phyloP scores from a whole-genome alignment of 37 sponge, comb jelly and placozoan genomes.

The Bolinopsis microptera region DNA sequence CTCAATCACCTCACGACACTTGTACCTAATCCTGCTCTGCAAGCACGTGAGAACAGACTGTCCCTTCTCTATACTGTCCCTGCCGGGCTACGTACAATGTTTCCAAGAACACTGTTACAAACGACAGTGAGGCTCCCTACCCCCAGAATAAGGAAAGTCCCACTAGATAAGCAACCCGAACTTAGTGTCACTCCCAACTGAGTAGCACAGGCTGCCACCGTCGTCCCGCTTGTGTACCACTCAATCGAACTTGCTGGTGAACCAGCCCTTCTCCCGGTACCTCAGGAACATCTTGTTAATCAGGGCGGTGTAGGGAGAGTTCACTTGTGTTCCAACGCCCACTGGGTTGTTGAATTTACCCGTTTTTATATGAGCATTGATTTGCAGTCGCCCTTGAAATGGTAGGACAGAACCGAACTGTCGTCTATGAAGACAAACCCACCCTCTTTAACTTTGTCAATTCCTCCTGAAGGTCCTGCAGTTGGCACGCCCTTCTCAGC shows the following conservation, averaged over 20 bases:
- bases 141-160: neutral
- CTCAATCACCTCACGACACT: neutral
- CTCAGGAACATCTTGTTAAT: neutral
- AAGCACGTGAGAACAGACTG: neutral
- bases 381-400: neutral
- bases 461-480: neutral
- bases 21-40: neutral
- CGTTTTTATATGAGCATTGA: neutral
- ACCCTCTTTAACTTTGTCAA: neutral
- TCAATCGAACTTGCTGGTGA: neutral
- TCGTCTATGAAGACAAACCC: neutral
- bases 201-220: neutral
- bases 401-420: neutral
- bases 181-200: neutral
- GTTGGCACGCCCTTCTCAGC: neutral
- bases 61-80: neutral
- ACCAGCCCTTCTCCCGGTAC: constrained; percentile 10
- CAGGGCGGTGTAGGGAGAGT: neutral
- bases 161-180: neutral
- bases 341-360: neutral
- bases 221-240: neutral
- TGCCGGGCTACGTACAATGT: neutral
- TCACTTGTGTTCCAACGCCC: neutral
- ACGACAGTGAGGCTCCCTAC: neutral
- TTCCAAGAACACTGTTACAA: neutral